Evolutionary conservation across 1,140 invertebrate species (phyloP), one percentile per base, ranked within the genome.

Genomic region (Papilio dardanus): DNA sequence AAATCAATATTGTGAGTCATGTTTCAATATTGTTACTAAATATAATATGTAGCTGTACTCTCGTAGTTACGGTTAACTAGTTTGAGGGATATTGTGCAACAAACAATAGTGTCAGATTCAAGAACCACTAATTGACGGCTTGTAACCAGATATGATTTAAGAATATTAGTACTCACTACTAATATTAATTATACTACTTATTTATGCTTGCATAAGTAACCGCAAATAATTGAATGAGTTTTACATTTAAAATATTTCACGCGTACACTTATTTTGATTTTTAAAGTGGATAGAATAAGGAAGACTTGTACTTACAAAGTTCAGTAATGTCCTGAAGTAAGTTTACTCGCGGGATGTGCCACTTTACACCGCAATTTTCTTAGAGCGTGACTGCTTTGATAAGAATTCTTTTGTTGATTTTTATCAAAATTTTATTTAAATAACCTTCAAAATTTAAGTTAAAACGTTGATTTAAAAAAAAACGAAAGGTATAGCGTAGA

Each of bases 281-380:
- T 28, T 2, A 62, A 62, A 24, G 6, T 54, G 12, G 10, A 28
- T 28, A 62, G 2, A 28, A 62, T 28, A 62, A 62, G 21, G 24
- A 62, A 28, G 24, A 62, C 54, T 62, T 14, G 24, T 62, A 62
- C 24, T 62, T 62, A 62, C 24, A 62, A 62, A 62, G 54, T 62
- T 54, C 24, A 24, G 50, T 54, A 24, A 54, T 62, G 54, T 62
- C 54, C 30, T 62, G 10, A 14, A 62, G 54, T 30, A 28, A 62
- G 54, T 62, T 62, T 62, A 62, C 24, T 62, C 54, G 24, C 12
- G 54, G 54, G 54, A 62, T 62, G 54, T 14, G 54, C 21, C 54
- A 62, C 54, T 62, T 62, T 62, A 62, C 54, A 62, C 54, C 54
- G 54, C 54, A 62, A 62, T 62, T 62, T 62, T 62, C 54, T 62